phyloP scores from a whole-genome alignment of 2,113 vertebrate species.

The Neogobius melanostomus region DNA sequence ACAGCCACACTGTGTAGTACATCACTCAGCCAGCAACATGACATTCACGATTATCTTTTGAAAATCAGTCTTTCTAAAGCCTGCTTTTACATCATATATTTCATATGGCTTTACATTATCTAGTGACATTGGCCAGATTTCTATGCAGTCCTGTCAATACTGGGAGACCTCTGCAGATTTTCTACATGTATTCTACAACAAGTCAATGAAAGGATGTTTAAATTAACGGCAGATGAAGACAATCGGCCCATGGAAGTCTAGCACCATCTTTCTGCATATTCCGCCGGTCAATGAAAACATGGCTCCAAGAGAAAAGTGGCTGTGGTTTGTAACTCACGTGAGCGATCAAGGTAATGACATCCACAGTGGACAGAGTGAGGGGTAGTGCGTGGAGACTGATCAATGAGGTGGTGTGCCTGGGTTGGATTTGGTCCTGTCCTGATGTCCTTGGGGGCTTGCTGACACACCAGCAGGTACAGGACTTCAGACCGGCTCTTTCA shows the following conservation, averaged over 20 bases:
- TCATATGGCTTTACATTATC: conserved; percentile 11
- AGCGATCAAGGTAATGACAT: conserved; percentile 48
- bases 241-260: conserved; percentile 38
- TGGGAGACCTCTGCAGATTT: conserved; percentile 25
- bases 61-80: background rate
- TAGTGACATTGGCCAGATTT: background rate
- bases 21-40: background rate
- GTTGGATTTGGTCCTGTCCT: conserved; percentile 8
- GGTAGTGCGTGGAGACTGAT: conserved; percentile 18
- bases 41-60: background rate
- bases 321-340: conserved; percentile 36
- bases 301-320: conserved; percentile 32
- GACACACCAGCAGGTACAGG: conserved; percentile 15
- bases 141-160: conserved; percentile 21
- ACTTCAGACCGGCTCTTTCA: conserved; percentile 12
- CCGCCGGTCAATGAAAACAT: conserved; percentile 33
- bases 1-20: background rate
- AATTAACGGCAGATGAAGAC: conserved; percentile 52
- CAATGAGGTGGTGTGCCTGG: conserved; percentile 21
- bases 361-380: conserved; percentile 17
- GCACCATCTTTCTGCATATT: conserved; percentile 20
- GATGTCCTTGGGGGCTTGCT: conserved; percentile 3
- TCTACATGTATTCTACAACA: conserved; percentile 27
- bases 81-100: background rate
- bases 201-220: conserved; percentile 37